Conservation (phyloP, 2,797 vertebrate species). For the Helicolenus hilgendorfi region DNA sequence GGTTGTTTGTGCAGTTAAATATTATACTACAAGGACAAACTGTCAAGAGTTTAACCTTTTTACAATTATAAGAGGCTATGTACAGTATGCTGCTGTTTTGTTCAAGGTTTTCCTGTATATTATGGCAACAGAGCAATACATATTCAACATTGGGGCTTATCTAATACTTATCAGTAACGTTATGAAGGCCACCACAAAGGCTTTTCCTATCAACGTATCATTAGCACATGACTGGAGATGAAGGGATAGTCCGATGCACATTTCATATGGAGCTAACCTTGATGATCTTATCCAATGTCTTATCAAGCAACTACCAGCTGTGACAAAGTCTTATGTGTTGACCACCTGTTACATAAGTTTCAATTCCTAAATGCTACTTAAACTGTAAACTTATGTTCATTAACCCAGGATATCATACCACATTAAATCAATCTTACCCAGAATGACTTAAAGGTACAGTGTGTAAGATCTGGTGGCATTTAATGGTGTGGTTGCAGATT, state of each 20-base stretch:
- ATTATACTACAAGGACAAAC: not conserved
- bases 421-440: not conserved
- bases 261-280: conserved; percentile 20
- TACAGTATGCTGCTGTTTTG: not conserved
- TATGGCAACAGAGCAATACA: conserved; percentile 7
- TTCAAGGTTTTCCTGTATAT: not conserved
- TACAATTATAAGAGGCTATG: no score
- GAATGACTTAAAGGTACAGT: not conserved
- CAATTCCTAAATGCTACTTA: not conserved
- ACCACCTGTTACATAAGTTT: not conserved
- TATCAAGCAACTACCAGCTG: not conserved
- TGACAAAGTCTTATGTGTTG: not conserved
- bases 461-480: no score
- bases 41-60: not conserved
- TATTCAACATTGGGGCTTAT: conserved; percentile 18
- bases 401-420: not conserved
- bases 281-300: conserved; percentile 23
- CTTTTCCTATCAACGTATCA: conserved; percentile 5
- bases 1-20: not conserved
- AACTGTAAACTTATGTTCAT: not conserved
- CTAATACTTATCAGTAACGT: conserved; percentile 49
- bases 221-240: not conserved
- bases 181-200: conserved; percentile 59
- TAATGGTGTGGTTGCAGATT: no score
- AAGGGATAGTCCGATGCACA: not conserved